These are phyloP conservation scores for Calephelis virginiensis DNA, from an alignment of 1,140 invertebrate genomes.

Conservation along the genomic window DNA sequence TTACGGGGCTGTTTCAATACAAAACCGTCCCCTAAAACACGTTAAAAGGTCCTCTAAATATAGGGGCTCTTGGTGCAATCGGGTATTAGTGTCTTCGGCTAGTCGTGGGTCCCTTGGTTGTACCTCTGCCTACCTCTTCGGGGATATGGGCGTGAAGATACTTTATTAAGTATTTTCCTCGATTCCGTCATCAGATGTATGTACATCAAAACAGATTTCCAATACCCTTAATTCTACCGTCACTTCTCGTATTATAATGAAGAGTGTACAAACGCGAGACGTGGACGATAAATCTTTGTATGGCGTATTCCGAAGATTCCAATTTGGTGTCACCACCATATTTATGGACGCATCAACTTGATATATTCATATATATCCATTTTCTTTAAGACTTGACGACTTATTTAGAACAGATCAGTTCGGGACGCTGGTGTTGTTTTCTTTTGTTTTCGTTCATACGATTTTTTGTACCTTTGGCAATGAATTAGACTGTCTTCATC, in stretches of 20 bases:
- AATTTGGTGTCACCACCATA: conserved; percentile 46
- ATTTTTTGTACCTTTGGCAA: conserved; percentile 29
- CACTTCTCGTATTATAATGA: conserved; percentile 27
- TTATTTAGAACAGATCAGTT: conserved; percentile 44
- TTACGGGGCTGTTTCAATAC: too few species aligned
- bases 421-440: conserved; percentile 27
- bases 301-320: conserved; percentile 36
- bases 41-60: too few species aligned
- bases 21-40: too few species aligned
- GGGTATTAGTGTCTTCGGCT: too few species aligned
- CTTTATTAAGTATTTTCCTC: too few species aligned
- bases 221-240: background rate
- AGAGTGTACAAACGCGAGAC: conserved; percentile 38
- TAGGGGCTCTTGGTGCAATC: too few species aligned
- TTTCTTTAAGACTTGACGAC: conserved; percentile 49
- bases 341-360: conserved; percentile 52
- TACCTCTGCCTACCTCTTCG: too few species aligned
- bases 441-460: conserved; percentile 31
- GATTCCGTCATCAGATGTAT: too few species aligned
- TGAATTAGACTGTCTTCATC: too few species aligned
- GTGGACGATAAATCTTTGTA: conserved; percentile 43
- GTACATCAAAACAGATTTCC: too few species aligned
- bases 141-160: too few species aligned
- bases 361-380: conserved; percentile 42
- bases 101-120: too few species aligned